Base-by-base conservation (phyloP, 2,888 invertebrate species). In the Sycophila texana region DNA sequence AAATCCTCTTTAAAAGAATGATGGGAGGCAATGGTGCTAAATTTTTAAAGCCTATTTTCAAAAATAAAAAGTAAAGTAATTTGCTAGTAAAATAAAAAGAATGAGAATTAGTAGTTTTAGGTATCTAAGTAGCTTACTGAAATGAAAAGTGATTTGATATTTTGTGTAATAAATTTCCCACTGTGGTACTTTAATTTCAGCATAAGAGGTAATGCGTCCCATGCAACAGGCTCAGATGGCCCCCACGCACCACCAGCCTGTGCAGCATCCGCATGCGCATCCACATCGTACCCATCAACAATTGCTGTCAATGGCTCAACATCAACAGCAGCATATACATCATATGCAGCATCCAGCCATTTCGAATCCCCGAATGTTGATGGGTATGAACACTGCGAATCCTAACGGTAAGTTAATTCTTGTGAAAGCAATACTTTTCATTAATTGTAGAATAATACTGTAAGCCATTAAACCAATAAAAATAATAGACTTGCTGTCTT, bases 341-440 rank as follows among this genome's bases (percentile, higher is more conserved):
- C 85, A 90, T 85, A 89, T 88, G 80, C 88, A 88, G 83, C 90
- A 90, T 83, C 85, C 88, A 63, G 87, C 87, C 74, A 87, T 88
- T 72, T 86, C 89, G 14, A 89, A 89, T 65, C 87, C 84, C 74
- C 91, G 91, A 83, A 91, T 93, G 90, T 87, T 93, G 86, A 92
- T 93, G 91, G 92, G 92, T 84, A 91, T 92, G 86, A 91, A 87
- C 87, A 89, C 87, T 86, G 91, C 85, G 88, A 91, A 85, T 87
- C 89, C 84, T 51, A 87, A 87, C 63, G 85, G 87, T 87, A 83
- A 72, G 84, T 84, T 80, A 14, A 22, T 12, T 18, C 14, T 72
- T 22, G 18, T 72, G 20, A 22, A 14, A 60, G 55, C n/a, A 14
- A 57, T 49, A 3, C 49, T 30, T 55, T 55, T 22, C 39, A 58